Percentiles rank a stretch among this genome's conserved stretches.
Conservation (phyloP, 1,140 invertebrate species). For the Geopemphigus sp. region DNA sequence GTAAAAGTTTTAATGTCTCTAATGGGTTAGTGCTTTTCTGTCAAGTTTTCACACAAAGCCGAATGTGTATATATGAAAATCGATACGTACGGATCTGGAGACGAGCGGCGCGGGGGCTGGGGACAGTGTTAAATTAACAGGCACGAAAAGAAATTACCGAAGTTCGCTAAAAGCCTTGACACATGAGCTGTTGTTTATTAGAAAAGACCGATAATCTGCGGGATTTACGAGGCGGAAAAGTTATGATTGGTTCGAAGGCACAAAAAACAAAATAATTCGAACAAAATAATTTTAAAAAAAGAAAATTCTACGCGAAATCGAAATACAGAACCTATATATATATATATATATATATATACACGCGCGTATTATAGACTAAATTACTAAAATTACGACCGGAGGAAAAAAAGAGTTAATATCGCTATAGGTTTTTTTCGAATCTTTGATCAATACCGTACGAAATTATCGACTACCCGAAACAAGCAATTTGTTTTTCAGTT, state of each 20-base stretch:
- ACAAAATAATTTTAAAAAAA: no score
- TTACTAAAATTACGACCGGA: no score
- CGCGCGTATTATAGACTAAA: no score
- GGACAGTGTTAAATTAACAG: neutral
- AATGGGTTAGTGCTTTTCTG: slow-evolving; percentile 43
- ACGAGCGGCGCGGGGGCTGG: neutral
- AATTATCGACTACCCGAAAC: no score
- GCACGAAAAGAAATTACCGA: neutral
- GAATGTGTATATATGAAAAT: slow-evolving; percentile 23
- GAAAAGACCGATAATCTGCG: slow-evolving; percentile 8
- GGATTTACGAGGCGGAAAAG: neutral
- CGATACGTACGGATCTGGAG: slow-evolving; percentile 2
- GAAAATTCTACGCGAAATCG: neutral
- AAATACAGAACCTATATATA: no score
- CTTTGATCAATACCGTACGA: no score
- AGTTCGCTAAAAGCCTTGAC: slow-evolving; percentile 34
- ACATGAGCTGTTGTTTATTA: slow-evolving; percentile 11
- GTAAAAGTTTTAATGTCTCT: slow-evolving; percentile 35
- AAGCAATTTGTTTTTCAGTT: no score
- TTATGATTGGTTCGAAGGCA: neutral
- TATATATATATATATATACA: no score
- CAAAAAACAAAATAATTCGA: no score
- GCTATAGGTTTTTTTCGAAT: no score
- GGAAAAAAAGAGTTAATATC: no score
- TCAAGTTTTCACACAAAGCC: slow-evolving; percentile 18